Evolutionary conservation across 2,888 invertebrate genomes (phyloP), one percentile per base, ranked within the genome.

Genomic region (Campopleginae sp.): DNA sequence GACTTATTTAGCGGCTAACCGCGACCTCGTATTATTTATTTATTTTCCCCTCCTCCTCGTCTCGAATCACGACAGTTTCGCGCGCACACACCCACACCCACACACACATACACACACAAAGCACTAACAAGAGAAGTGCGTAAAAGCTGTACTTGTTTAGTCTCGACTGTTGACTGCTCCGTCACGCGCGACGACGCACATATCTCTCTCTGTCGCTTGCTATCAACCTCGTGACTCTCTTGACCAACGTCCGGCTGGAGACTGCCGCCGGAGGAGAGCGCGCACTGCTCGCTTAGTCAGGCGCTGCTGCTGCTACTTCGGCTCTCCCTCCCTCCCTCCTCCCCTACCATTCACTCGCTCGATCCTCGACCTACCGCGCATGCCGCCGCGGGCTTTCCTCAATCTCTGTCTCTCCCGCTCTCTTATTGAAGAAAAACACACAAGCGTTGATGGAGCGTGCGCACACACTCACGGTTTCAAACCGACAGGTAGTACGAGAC

Each of bases 221-320:
- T 27, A 38, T 10, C n/a, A n/a, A 4, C 12, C 58, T 58, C 42
- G 63, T 33, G 63, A 72, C 27, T 82, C 85, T 72, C 66, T 86
- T 86, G 86, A 87, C 86, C 87, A 87, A 86, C 86, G 87, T 87
- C 86, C 87, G 86, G 87, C 86, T 82, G 85, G 84, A 86, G 86
- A 87, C 87, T 87, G 86, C 76, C 33, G 70, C 58, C 27, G 51
- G 19, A 51, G 51, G 51, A 51, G 51, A 58, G 23, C 54, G 54
- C 54, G 54, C 54, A 12, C 54, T 23, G 6, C 27, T 27, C 27
- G 58, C 58, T 58, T 12, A 27, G 54, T 51, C 51, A 19, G 7
- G 58, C 14, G 51, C 76, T 65, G 76, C 76, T 70, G 68, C 68
- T 61, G 72, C 31, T 33, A 65, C 66, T 70, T 17, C 78, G 66